Conservation (phyloP, 92 coral and sea anemone species). For the Bergia puertoricense region DNA sequence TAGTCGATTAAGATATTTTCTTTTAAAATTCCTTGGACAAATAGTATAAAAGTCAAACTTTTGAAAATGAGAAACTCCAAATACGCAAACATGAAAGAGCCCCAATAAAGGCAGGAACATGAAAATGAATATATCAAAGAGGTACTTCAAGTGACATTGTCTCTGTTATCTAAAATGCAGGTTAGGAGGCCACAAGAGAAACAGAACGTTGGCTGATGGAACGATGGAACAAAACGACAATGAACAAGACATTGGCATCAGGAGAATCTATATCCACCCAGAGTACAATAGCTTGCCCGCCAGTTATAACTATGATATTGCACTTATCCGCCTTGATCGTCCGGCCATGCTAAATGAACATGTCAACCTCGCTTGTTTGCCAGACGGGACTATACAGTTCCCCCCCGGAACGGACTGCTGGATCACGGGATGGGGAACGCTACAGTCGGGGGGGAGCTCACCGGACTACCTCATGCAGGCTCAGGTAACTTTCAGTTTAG, state of each 20-base stretch:
- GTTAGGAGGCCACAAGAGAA: conserved; percentile 81
- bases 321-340: conserved; percentile 74
- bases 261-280: conserved; percentile 62
- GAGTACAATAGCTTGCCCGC: conserved; percentile 71
- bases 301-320: conserved; percentile 75
- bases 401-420: conserved; percentile 73
- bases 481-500: conserved; percentile 45
- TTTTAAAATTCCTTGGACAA: too few relatives aligned
- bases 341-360: conserved; percentile 49
- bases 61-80: too few relatives aligned
- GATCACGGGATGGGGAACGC: conserved; percentile 89
- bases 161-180: conserved; percentile 39
- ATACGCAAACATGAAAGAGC: too few relatives aligned
- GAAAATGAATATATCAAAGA: too few relatives aligned
- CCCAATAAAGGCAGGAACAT: too few relatives aligned
- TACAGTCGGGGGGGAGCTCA: conserved; percentile 64
- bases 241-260: conserved; percentile 77
- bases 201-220: conserved; percentile 52
- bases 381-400: conserved; percentile 62
- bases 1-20: too few relatives aligned
- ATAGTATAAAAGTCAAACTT: too few relatives aligned
- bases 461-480: conserved; percentile 82
- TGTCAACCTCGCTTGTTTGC: conserved; percentile 72
- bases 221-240: neutral
- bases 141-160: conserved; percentile 36